A percentile compares a stretch with the other conserved stretches of the same genome.
These are phyloP conservation scores for Erynnis tages DNA, from an alignment of 2,888 invertebrate species.

Conservation along the genomic window DNA sequence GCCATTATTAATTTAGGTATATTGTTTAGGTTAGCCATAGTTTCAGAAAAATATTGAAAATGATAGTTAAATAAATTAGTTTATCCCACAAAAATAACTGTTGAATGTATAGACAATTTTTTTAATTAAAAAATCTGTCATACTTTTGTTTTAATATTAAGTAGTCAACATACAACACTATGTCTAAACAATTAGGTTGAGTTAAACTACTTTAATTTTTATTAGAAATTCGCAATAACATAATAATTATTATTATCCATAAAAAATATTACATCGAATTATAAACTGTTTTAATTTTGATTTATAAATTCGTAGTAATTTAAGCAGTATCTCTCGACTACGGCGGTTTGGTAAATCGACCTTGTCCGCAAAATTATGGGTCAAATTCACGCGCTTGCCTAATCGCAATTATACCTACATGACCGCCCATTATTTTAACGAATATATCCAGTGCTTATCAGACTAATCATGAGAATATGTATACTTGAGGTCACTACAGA, in stretches of 20 bases:
- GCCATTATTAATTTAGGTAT: background rate
- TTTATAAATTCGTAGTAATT: too few species aligned
- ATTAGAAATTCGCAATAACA: too few species aligned
- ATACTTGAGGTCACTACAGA: background rate
- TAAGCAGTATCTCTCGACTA: too few species aligned
- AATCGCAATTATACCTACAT: constrained; percentile 70
- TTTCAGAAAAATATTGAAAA: background rate
- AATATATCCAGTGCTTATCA: constrained; percentile 62
- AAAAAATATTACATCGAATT: too few species aligned
- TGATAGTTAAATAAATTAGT: background rate
- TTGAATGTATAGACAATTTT: too few species aligned
- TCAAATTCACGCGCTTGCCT: constrained; percentile 62
- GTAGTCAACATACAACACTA: too few species aligned
- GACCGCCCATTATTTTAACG: constrained; percentile 64
- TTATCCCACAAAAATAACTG: background rate
- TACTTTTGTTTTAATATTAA: too few species aligned
- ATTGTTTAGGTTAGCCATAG: background rate
- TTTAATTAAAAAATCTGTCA: too few species aligned
- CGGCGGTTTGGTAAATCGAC: constrained; percentile 59
- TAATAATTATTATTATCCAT: too few species aligned
- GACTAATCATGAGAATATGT: constrained; percentile 40
- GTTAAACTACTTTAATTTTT: too few species aligned
- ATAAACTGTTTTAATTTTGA: too few species aligned
- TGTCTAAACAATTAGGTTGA: too few species aligned
- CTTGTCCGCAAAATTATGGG: constrained; percentile 61